Evolutionary conservation across 2,888 invertebrate genomes (phyloP).

Genomic region (Syrista parreyssii): DNA sequence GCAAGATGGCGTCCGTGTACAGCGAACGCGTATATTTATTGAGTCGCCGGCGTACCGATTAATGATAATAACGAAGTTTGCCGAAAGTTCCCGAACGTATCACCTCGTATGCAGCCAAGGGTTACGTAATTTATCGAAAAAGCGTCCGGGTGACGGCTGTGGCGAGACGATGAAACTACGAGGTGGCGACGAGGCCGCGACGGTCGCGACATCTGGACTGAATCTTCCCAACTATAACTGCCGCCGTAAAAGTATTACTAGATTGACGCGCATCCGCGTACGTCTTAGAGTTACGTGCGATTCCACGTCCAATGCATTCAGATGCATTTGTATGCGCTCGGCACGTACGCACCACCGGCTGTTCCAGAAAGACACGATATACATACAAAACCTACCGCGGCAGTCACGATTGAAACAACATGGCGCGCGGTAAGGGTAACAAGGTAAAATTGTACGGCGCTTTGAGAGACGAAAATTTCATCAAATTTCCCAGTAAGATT

Average conservation of each 20-base stretch:
- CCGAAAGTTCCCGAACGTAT: background rate
- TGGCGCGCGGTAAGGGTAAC: background rate
- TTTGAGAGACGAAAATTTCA: background rate
- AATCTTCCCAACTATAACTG: background rate
- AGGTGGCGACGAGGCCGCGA: background rate
- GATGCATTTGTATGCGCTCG: background rate
- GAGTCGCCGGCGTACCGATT: too few relatives aligned
- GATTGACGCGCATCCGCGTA: background rate
- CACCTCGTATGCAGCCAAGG: background rate
- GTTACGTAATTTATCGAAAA: too few relatives aligned
- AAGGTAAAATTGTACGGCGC: background rate
- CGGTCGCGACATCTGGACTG: background rate
- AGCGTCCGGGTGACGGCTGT: background rate
- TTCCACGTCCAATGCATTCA: background rate
- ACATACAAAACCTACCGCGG: background rate
- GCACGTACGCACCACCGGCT: background rate
- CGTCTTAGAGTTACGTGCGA: background rate
- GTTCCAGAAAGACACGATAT: background rate
- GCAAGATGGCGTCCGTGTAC: too few relatives aligned
- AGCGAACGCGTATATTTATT: too few relatives aligned
- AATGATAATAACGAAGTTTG: background rate
- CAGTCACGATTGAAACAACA: background rate
- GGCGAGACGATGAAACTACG: background rate
- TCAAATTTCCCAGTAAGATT: too few relatives aligned
- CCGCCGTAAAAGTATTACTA: background rate